Base-by-base conservation (phyloP, 1,140 invertebrate species). In the Drosophila rhopaloa region DNA sequence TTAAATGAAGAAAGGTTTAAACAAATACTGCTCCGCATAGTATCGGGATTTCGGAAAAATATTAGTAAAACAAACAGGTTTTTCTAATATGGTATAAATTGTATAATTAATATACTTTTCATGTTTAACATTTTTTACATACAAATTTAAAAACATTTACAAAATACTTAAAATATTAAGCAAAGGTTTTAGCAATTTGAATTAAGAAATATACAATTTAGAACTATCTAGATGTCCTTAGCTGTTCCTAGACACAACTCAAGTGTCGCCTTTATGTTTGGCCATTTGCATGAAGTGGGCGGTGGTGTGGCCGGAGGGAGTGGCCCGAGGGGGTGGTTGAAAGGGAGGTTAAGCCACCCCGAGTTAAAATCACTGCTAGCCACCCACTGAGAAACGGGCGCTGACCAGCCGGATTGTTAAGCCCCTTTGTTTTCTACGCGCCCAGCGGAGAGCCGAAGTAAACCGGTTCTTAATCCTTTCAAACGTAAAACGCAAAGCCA, bases 231-330 rank as follows among this genome's bases (percentile, higher is more conserved):
- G 0, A 8, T 44, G 60, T 5, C 47, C 65, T 11, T 62, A 10
- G 29, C 47, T 68, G 65, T 65, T 37, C 53, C 60, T 67, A 57
- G 59, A 77, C 63, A 61, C 73, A 77, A 51, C 57, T 77, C 59
- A 72, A 78, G 76, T 78, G 76, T 78, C 61, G 63, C 76, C 58
- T 53, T 78, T 78, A 78, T 78, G 76, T 78, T 78, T 78, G 76
- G 74, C 75, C 73, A 77, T 77, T 77, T 76, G 76, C 63, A 77
- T 78, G 76, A 65, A 78, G 76, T 78, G 75, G 66, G 41, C 24
- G 38, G 47, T 29, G 13, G 53, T 29, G 29, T 32, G 35, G 46
- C n/a, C 40, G 32, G 40, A 47, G 47, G 24, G 35, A 32, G 37
- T 70, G 38, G 43, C 27, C 0, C 32, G 5, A 38, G 16, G 4